Conservation (phyloP, 2,113 vertebrate genomes). For the Empidonax alnorum region DNA sequence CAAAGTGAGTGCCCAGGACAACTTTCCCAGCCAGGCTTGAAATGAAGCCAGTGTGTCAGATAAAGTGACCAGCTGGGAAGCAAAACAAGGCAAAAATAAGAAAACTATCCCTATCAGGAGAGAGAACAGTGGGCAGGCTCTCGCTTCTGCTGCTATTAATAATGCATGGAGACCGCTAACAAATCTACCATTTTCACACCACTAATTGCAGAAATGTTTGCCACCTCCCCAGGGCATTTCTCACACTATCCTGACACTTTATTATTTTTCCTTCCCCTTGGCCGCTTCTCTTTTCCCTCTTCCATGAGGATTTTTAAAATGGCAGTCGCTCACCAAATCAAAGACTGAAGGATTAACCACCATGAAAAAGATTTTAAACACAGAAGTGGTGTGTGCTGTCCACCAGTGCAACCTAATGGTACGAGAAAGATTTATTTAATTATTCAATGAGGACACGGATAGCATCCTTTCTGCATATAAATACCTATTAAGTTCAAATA, state of each 20-base stretch:
- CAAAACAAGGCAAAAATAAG: slow-evolving; percentile 5
- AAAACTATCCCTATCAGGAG: not conserved
- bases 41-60: not conserved
- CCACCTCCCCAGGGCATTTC: slow-evolving; percentile 52
- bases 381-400: not conserved
- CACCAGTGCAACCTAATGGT: not conserved
- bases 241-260: slow-evolving; percentile 34
- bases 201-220: slow-evolving; percentile 59
- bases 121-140: not conserved
- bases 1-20: not conserved
- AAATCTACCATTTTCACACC: slow-evolving; percentile 54
- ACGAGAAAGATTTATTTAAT: not conserved
- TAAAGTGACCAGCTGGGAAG: slow-evolving; percentile 21
- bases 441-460: not conserved
- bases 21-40: slow-evolving; percentile 36
- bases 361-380: not conserved
- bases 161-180: not conserved
- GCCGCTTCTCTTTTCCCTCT: not conserved
- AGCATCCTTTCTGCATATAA: not conserved
- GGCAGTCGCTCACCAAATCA: not conserved
- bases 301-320: not conserved
- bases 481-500: not conserved
- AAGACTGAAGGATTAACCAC: not conserved
- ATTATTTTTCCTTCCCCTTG: not conserved
- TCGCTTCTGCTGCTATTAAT: slow-evolving; percentile 35